Base-by-base conservation (phyloP, 2,888 invertebrate species). In the Atrina japonica region DNA sequence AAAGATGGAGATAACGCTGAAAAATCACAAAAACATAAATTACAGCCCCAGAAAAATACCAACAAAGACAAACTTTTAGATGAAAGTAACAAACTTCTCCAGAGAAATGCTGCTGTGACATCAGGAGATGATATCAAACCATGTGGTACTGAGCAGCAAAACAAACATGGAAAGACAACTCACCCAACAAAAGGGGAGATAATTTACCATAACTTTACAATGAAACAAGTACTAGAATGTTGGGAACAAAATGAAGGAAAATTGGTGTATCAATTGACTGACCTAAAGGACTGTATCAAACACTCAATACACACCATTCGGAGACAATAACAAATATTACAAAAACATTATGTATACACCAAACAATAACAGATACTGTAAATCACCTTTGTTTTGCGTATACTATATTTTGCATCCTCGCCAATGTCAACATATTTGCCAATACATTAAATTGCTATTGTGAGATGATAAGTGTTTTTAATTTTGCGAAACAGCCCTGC, bases 281-380 rank as follows among this genome's bases (percentile, higher is more conserved):
- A 73, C 29, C 35, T 77, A 27, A 75, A 63, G 50, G 73, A 75
- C 11, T 78, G 77, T 49, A 66, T 80, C n/a, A 71, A 69, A 56
- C 70, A 77, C 53, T 59, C 52, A 5, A 68, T 68, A 27, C 25
- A 45, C 27, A 21, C 41, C 29, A 29, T 60, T 16, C 60, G 23
- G 21, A 18, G 41, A 41, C 18, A 53, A 53, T n/a, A 53, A 53
- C n/a, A 30, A 29, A 29, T 53, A 30, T 7, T 29, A 53, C 18
- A 29, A 16, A 43, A 16, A 43, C 45, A 43, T 43, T 30, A n/a
- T 30, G 16, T n/a, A 21, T 35, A 9, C 29, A 18, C 21, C 29
- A 53, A 53, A 30, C 30, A 53, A 14, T 27, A 27, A 27, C 3
- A 53, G 27, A 53, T 53, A 25, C 11, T 52, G 9, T 25, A 53